A percentile compares a stretch with the other conserved stretches of the same genome.
Evolutionary conservation across 2,888 invertebrate genomes (phyloP).

Genomic region (Drosophila mayaguana): DNA sequence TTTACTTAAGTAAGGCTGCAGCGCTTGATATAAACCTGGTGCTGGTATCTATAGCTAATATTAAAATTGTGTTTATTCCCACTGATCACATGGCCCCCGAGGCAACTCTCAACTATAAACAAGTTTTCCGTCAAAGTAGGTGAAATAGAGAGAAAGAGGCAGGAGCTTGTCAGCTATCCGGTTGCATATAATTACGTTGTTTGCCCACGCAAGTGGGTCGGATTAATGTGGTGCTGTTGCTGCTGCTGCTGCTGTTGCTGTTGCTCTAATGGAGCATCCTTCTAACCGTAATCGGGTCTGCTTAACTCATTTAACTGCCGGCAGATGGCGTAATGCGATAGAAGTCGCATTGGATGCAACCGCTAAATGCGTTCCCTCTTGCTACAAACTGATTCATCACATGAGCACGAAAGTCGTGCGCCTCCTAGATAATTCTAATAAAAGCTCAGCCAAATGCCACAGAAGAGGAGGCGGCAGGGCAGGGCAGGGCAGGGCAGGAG

Average conservation of each 20-base stretch:
- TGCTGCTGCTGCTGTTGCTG: background rate
- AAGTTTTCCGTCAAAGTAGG: background rate
- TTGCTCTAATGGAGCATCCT: constrained; percentile 12
- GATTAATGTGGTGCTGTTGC: constrained; percentile 28
- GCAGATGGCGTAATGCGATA: constrained; percentile 48
- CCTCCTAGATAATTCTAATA: constrained; percentile 23
- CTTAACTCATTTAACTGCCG: constrained; percentile 47
- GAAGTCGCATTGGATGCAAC: constrained; percentile 23
- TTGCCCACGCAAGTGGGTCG: constrained; percentile 18
- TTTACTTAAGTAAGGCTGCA: background rate
- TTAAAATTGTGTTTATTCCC: background rate
- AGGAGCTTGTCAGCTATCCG: background rate
- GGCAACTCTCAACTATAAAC: background rate
- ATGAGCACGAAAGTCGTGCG: constrained; percentile 4
- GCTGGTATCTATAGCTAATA: background rate
- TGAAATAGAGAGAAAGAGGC: background rate
- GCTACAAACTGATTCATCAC: constrained; percentile 47
- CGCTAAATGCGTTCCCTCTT: constrained; percentile 28
- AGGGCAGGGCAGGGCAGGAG: background rate
- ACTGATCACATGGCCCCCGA: background rate
- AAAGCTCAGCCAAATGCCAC: constrained; percentile 14
- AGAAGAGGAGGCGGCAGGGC: background rate
- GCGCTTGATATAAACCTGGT: fast-evolving
- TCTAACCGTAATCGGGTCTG: constrained; percentile 30
- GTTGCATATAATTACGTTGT: constrained; percentile 12